Evolutionary conservation across 1,140 invertebrate species (phyloP).

Genomic region (Drosophila takahashii): DNA sequence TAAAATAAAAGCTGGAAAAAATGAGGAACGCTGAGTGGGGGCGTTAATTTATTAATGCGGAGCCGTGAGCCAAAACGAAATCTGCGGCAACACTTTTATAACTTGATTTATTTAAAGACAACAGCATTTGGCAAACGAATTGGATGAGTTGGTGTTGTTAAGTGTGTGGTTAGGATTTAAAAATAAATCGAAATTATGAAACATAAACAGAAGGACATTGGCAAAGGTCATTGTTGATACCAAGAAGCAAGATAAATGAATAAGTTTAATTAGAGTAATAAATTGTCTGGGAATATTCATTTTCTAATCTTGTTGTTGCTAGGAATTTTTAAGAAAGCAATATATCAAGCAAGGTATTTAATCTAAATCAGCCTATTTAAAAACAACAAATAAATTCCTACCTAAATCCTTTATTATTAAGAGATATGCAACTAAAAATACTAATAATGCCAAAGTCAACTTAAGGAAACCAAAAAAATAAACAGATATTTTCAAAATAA

Average conservation of each 20-base stretch:
- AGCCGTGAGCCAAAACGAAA: slow-evolving; percentile 70
- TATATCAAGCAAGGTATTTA: background rate
- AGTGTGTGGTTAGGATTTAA: slow-evolving; percentile 28
- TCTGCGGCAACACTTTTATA: slow-evolving; percentile 72
- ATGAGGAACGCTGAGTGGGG: slow-evolving; percentile 51
- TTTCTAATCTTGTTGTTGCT: background rate
- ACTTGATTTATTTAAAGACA: slow-evolving; percentile 78
- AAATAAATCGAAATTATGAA: slow-evolving; percentile 41
- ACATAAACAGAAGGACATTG: slow-evolving; percentile 33
- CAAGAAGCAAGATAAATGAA: background rate
- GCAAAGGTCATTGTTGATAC: slow-evolving; percentile 35
- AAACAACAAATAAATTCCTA: background rate
- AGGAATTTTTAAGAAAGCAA: background rate
- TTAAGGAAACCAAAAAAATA: slow-evolving; percentile 17
- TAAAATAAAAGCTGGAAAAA: slow-evolving; percentile 51
- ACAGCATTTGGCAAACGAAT: slow-evolving; percentile 64
- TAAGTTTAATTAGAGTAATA: background rate
- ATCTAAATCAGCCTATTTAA: background rate
- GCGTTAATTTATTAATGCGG: slow-evolving; percentile 74
- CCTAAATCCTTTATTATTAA: background rate
- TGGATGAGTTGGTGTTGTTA: slow-evolving; percentile 37
- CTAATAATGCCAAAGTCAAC: slow-evolving; percentile 59
- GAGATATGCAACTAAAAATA: slow-evolving; percentile 44
- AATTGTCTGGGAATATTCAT: background rate
- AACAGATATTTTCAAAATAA: background rate